Evolutionary conservation across 2,888 invertebrate genomes (phyloP).

Genomic region (Polietes domitor): DNA sequence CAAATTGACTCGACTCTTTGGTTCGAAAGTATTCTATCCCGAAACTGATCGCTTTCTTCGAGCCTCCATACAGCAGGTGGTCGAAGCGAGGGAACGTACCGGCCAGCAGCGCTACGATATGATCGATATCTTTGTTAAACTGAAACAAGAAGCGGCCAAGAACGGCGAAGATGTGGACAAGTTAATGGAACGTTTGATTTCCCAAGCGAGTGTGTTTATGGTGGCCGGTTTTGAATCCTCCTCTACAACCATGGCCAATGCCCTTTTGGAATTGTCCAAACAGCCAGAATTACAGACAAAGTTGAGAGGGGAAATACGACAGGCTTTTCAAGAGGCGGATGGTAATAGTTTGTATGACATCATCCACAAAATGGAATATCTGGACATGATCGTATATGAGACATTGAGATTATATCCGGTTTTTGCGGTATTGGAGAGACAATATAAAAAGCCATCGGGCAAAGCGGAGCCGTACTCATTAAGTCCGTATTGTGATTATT

Average conservation of each 20-base stretch:
- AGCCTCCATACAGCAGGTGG: slow-evolving; percentile 71
- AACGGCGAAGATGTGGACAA: slow-evolving; percentile 73
- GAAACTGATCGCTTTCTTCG: slow-evolving; percentile 21
- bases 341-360: slow-evolving; percentile 78
- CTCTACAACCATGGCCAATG: slow-evolving; percentile 80
- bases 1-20: not conserved
- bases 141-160: slow-evolving; percentile 73
- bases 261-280: slow-evolving; percentile 79
- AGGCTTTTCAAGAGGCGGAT: slow-evolving; percentile 74
- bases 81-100: slow-evolving; percentile 78
- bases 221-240: slow-evolving; percentile 79
- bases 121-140: slow-evolving; percentile 81
- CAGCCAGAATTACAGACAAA: slow-evolving; percentile 79
- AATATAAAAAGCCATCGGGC: slow-evolving; percentile 70
- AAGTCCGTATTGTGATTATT: slow-evolving; percentile 72
- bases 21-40: not conserved
- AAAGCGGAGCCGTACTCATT: slow-evolving; percentile 70
- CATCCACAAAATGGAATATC: slow-evolving; percentile 79
- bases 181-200: slow-evolving; percentile 62
- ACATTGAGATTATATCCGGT: slow-evolving; percentile 78
- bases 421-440: slow-evolving; percentile 77
- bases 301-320: slow-evolving; percentile 79
- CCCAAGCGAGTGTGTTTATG: slow-evolving; percentile 78
- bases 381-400: slow-evolving; percentile 80
- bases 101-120: slow-evolving; percentile 80